Percentiles rank a stretch among this genome's conserved stretches.
Conservation (phyloP, 2,113 vertebrate genomes). For the Oreochromis niloticus region DNA sequence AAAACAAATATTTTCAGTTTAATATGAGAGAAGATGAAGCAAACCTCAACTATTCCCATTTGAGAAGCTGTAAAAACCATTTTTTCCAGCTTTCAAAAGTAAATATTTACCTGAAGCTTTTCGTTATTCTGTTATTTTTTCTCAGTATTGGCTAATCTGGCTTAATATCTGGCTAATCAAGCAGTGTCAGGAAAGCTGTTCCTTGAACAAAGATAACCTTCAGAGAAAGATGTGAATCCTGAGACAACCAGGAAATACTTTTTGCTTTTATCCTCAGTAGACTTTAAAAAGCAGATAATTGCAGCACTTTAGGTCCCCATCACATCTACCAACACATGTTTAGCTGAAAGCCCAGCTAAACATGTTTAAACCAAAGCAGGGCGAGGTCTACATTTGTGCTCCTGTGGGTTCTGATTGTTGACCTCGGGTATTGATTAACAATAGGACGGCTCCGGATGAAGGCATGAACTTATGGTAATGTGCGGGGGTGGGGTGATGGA, state of each 20-base stretch:
- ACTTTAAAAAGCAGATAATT: background rate
- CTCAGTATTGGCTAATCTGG: background rate
- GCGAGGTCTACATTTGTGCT: background rate
- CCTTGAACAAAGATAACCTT: background rate
- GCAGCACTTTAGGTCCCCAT: background rate
- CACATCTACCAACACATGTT: background rate
- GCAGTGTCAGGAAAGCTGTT: background rate
- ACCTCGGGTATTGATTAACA: conserved; percentile 23
- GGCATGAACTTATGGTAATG: conserved; percentile 15
- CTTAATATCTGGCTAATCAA: background rate
- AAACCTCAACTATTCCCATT: background rate
- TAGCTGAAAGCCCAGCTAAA: background rate
- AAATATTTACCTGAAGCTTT: background rate
- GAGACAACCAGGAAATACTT: background rate
- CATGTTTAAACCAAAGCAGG: background rate
- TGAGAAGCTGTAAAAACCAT: background rate
- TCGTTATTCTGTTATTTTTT: background rate
- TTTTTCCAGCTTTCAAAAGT: too few relatives aligned
- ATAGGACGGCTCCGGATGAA: background rate
- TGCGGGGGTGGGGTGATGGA: background rate
- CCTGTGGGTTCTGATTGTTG: background rate
- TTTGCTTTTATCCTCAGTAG: background rate
- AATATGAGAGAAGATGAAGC: background rate
- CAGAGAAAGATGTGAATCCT: background rate
- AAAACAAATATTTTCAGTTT: background rate